Evolutionary conservation across 2,888 invertebrate genomes (phyloP).

Genomic region (Luperina testacea): DNA sequence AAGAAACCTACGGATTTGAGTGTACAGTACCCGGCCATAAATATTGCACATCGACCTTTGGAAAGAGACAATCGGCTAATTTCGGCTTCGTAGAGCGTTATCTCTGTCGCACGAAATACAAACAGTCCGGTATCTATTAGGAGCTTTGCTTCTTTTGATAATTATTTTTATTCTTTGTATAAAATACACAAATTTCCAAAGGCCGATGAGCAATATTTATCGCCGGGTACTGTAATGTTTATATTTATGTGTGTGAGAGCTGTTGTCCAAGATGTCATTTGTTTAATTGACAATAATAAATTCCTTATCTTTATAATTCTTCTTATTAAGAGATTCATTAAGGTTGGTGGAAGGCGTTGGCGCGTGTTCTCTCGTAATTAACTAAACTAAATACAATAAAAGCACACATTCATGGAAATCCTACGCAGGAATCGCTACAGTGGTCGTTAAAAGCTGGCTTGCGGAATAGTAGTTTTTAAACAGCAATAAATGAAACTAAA

Average conservation of each 20-base stretch:
- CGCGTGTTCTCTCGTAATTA: conserved; percentile 76
- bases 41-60: no score
- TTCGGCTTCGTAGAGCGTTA: no score
- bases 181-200: no score
- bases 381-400: conserved; percentile 72
- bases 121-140: no score
- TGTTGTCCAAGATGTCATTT: neutral
- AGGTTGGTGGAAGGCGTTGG: conserved; percentile 67
- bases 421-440: conserved; percentile 65
- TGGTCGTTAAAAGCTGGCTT: conserved; percentile 35
- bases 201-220: no score
- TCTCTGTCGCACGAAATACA: no score
- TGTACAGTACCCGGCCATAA: neutral
- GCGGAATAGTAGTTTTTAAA: neutral
- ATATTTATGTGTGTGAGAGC: no score
- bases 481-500: neutral
- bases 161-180: no score
- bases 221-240: no score
- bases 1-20: neutral
- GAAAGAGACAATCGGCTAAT: no score
- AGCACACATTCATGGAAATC: conserved; percentile 62
- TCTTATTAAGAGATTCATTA: conserved; percentile 49
- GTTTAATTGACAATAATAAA: conserved; percentile 8
- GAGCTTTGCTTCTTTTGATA: no score
- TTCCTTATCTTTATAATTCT: conserved; percentile 29